Percentiles rank a stretch among this genome's conserved stretches.
phyloP scores from a whole-genome alignment of 2,113 vertebrate genomes.

The Coptodon bakossiorum region DNA sequence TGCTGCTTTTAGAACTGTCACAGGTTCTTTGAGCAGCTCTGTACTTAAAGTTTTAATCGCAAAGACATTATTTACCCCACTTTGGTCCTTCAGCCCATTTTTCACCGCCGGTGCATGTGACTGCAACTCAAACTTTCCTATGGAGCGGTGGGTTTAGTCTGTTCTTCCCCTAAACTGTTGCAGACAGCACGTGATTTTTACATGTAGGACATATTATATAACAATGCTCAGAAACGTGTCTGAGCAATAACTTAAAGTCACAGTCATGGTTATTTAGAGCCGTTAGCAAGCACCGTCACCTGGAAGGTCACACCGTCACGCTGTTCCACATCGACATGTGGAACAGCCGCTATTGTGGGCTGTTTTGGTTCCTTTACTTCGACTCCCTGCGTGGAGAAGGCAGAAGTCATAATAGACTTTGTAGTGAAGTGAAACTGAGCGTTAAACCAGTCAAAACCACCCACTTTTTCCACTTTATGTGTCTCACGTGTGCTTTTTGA shows the following conservation, averaged over 20 bases:
- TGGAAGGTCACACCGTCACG: background rate
- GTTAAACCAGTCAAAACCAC: background rate
- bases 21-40: background rate
- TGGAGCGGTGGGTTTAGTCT: accelerated
- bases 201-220: background rate
- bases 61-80: background rate
- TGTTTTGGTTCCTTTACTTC: background rate
- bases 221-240: background rate
- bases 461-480: background rate
- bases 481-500: accelerated
- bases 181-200: background rate
- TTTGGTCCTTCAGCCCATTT: background rate
- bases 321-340: background rate
- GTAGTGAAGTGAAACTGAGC: background rate
- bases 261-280: background rate
- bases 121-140: background rate
- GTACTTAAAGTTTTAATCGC: background rate
- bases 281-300: background rate
- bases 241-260: background rate
- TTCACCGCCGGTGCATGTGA: background rate
- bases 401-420: background rate
- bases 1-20: background rate
- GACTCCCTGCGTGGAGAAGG: accelerated
- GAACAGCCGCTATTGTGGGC: background rate
- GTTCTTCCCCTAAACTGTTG: background rate